phyloP scores from a whole-genome alignment of 2,113 vertebrate species.

The Tragelaphus imberbis region DNA sequence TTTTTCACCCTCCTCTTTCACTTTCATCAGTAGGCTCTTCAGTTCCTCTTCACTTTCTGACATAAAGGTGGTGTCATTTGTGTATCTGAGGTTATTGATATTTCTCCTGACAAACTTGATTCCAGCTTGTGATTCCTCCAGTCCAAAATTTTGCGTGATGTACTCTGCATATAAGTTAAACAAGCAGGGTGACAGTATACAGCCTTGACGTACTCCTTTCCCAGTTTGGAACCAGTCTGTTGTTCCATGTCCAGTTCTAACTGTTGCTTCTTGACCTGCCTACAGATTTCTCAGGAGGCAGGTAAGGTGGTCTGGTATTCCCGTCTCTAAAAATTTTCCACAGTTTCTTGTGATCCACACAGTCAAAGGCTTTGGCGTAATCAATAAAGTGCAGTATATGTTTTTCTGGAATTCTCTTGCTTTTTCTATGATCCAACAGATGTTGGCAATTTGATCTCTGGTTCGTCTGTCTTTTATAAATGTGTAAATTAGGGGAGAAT shows the following conservation, averaged over 20 bases:
- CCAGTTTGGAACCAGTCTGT: neutral
- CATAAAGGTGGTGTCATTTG: neutral
- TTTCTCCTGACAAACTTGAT: neutral
- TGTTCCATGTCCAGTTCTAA: neutral
- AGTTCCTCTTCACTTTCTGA: neutral
- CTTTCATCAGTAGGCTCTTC: neutral
- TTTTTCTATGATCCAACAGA: neutral
- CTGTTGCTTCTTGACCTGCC: neutral
- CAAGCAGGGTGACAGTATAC: neutral
- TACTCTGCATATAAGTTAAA: neutral
- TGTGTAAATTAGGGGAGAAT: neutral
- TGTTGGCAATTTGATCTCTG: neutral
- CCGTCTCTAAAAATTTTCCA: neutral
- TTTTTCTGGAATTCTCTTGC: neutral
- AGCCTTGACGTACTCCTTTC: neutral
- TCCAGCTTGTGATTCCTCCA: neutral
- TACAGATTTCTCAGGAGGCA: neutral
- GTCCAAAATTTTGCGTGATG: neutral
- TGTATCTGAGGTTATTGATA: neutral
- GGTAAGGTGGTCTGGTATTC: neutral
- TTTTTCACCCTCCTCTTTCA: neutral
- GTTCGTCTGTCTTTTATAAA: neutral
- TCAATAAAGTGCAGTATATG: neutral
- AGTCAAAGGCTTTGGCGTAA: neutral
- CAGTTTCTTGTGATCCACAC: neutral